Base-by-base conservation (phyloP, 2,113 vertebrate genomes). In the Pyrgilauda ruficollis region DNA sequence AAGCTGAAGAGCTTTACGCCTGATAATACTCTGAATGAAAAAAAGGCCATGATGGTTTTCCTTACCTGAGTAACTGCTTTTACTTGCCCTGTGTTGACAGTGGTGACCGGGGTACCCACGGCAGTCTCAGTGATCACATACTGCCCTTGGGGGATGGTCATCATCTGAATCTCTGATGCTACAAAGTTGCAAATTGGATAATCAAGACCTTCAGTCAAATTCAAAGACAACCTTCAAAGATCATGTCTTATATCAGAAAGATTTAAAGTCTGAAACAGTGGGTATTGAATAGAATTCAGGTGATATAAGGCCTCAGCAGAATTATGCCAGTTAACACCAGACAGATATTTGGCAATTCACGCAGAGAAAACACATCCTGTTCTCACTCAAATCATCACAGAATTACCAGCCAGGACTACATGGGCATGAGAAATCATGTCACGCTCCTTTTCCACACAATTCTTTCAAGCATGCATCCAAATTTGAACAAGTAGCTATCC, bases 101-200 rank as follows among this genome's bases (percentile, higher is more conserved):
- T 98, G 13, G 98, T 98, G 63, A 98, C 99, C 0, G 99, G 99
- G 7, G 99, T 98, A 50, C 98, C 98, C 33, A 98, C 98, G 24
- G 98, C 95, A 0, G 99, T 97, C 90, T 99, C 99, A n/a, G 99
- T 98, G 23, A 99, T 99, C 94, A 99, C 99, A 2, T 99, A 99
- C 94, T 99, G 99, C 44, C 99, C 97, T 19, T 99, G 99, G 43
- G 99, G 99, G 78, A 99, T 98, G 37, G 99, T 94, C 99, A 99
- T 99, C 99, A 99, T 99, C 98, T 99, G 99, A 96, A 99, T 99
- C 97, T 99, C 99, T 16, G 99, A 99, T 5, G 99, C 99, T 99
- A 44, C 64, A 75, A 64, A 94, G 58, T 94, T 7, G 76, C 18
- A 85, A 97, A 73, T 64, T 3, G 10, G 39, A 95, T 73, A 63